Conservation (phyloP, 2,113 vertebrate species). For the Tyrannus savana region DNA sequence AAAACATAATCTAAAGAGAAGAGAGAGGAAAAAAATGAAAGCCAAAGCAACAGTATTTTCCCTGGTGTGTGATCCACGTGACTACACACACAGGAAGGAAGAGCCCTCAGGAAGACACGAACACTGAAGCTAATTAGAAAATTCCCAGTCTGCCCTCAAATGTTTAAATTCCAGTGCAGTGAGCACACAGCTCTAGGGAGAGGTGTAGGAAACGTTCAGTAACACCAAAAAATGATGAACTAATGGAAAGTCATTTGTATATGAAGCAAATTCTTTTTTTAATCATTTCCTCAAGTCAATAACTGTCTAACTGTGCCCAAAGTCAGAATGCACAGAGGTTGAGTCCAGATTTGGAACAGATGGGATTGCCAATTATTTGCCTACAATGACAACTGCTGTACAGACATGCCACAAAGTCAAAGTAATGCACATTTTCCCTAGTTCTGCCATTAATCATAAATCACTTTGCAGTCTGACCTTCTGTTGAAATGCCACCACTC, state of each 20-base stretch:
- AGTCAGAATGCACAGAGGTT: background rate
- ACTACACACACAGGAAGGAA: background rate
- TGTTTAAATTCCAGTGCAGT: background rate
- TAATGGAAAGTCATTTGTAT: background rate
- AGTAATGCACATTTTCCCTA: background rate
- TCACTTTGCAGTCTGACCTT: background rate
- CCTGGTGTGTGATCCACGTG: background rate
- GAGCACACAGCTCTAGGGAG: background rate
- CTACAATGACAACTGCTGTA: background rate
- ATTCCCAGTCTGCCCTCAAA: background rate
- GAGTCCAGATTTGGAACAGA: background rate
- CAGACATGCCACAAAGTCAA: background rate
- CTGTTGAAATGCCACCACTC: background rate
- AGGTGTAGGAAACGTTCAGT: background rate
- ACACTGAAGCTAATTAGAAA: background rate
- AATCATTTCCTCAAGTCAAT: background rate
- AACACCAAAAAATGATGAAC: background rate
- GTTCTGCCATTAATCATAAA: background rate
- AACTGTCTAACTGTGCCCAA: background rate
- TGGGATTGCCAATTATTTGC: background rate
- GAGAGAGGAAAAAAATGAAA: rapidly evolving
- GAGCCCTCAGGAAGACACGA: background rate
- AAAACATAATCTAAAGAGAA: background rate
- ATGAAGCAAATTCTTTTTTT: background rate
- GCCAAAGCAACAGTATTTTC: background rate